Evolutionary conservation across 2,888 invertebrate genomes (phyloP), one percentile per base, ranked within the genome.

Genomic region (Cheilosia urbana): DNA sequence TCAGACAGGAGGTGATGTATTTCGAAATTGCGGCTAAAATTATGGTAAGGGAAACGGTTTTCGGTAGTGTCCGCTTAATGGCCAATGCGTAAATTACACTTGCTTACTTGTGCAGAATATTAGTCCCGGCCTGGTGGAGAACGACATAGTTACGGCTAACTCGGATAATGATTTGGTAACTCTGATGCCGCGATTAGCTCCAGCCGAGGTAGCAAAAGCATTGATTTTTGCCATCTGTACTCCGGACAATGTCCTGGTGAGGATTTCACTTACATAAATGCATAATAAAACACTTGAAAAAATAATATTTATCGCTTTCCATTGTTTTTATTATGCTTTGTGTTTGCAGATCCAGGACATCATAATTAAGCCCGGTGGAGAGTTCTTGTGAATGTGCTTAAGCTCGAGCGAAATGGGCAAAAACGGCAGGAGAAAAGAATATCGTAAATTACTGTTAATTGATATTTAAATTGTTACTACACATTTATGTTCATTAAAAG

Each of bases 1-100:
- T 91, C 27, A 87, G 91, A n/a, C 91, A 91, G 82, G 92, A 92
- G 85, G 87, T 92, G 57, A 85, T 90, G 65, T 88, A 72, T 57
- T 87, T 89, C 13, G 89, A 89, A 71, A 89, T 89, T 40, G 88
- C 89, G 68, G 91, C 91, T 68, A 89, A 89, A 88, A 87, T 91
- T 78, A 89, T 90, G 82, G 91, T 91, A 89, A 89, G 89, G 9
- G 40, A 19, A 34, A 11, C 15, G 21, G 9, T 51, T 19, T 19
- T 21, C 21, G 30, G 19, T 19, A 37, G 13, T 30, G 24, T 62
- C 47, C 37, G 30, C 30, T 30, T 30, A 65, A 76, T 62, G 53
- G 27, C 34, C 42, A 24, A 51, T 73, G 42, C 69, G 73, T 55
- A 27, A 51, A 75, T 75, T 71, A 45, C 65, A 71, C 62, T 45